A percentile compares a stretch with the other conserved stretches of the same genome.
phyloP scores from a whole-genome alignment of 2,888 invertebrate genomes.

The Scaptomyza polygonia region DNA sequence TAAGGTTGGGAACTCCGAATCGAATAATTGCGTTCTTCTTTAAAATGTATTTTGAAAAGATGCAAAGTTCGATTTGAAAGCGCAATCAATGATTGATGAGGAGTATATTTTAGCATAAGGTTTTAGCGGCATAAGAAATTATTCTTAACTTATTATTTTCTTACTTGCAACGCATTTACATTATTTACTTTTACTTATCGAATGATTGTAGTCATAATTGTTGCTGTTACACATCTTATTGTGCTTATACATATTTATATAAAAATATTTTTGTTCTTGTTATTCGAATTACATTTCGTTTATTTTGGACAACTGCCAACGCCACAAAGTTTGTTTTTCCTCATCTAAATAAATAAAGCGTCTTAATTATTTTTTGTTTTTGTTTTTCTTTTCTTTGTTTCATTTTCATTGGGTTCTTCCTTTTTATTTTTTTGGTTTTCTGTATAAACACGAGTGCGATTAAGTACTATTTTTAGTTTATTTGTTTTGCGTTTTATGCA shows the following conservation, averaged over 20 bases:
- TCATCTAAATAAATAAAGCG: conserved; percentile 45
- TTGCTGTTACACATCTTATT: conserved; percentile 39
- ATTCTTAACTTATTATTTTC: neutral
- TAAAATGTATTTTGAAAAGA: conserved; percentile 1
- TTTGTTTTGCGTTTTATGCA: conserved; percentile 36
- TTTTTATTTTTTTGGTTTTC: conserved; percentile 6
- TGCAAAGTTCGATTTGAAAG: neutral
- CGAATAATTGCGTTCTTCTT: conserved; percentile 9
- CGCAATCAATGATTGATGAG: neutral
- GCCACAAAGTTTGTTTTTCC: conserved; percentile 33
- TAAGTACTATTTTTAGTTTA: conserved; percentile 29
- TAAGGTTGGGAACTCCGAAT: neutral
- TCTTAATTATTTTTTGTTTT: conserved; percentile 24
- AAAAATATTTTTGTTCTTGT: conserved; percentile 27
- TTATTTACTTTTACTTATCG: too few species aligned
- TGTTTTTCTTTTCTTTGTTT: conserved; percentile 1
- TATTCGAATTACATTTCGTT: conserved; percentile 25
- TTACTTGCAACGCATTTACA: too few species aligned
- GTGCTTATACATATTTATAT: conserved; percentile 58
- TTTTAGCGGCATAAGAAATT: neutral
- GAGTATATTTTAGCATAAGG: neutral
- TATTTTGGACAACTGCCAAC: conserved; percentile 61
- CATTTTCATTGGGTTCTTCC: neutral
- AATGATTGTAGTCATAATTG: conserved; percentile 6
- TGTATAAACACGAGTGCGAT: neutral